Conservation (phyloP, 2,888 invertebrate species). For the Tetheella fluctuosa region DNA sequence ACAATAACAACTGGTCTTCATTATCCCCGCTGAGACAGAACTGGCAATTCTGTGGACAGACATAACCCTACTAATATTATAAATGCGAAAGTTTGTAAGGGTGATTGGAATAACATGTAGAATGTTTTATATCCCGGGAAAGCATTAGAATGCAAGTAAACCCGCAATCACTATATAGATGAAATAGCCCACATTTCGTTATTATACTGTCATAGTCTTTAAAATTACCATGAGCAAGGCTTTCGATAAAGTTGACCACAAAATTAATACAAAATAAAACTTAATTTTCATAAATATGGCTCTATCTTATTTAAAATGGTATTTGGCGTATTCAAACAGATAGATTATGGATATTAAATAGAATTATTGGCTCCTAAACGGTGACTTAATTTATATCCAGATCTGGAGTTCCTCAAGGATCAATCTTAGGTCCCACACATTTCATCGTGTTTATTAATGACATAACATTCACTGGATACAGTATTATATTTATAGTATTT, state of each 20-base stretch:
- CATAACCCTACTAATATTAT: background rate
- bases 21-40: conserved; percentile 98
- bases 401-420: background rate
- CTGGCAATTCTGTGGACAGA: conserved; percentile 93
- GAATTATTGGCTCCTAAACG: background rate
- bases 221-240: too few relatives aligned
- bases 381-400: background rate
- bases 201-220: too few relatives aligned
- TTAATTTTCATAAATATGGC: background rate
- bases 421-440: background rate
- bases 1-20: conserved; percentile 96
- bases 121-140: background rate
- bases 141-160: too few relatives aligned
- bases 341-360: background rate
- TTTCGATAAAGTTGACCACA: background rate
- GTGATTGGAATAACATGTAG: background rate
- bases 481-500: background rate
- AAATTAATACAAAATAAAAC: background rate
- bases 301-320: background rate
- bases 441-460: conserved; percentile 19
- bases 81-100: background rate
- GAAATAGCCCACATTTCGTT: too few relatives aligned
- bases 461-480: background rate
- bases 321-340: background rate
- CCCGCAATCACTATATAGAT: too few relatives aligned